phyloP scores from a whole-genome alignment of 2,888 invertebrate species.

The Agapostemon virescens region DNA sequence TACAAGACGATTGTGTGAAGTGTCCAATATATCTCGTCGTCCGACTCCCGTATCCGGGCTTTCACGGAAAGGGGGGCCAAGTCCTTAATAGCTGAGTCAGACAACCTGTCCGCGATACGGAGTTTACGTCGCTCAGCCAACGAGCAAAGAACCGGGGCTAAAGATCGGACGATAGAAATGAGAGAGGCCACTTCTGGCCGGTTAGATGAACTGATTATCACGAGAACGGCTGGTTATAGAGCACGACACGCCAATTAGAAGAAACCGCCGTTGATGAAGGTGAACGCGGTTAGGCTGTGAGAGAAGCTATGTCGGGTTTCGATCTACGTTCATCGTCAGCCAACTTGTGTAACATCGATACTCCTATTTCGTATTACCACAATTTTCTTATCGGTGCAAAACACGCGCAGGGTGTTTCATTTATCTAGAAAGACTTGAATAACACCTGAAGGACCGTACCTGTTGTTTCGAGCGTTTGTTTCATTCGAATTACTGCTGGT shows the following conservation, averaged over 20 bases:
- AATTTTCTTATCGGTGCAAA: background rate
- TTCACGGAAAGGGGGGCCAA: background rate
- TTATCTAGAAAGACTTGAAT: too few species aligned
- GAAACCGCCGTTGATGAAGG: slow-evolving; percentile 6
- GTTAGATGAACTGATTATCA: slow-evolving; percentile 58
- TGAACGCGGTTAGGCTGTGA: slow-evolving; percentile 48
- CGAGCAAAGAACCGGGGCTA: slow-evolving; percentile 10
- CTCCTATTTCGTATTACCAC: background rate
- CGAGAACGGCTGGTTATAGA: slow-evolving; percentile 17
- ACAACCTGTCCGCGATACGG: slow-evolving; percentile 42
- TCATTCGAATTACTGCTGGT: too few species aligned
- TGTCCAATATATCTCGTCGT: slow-evolving; percentile 37
- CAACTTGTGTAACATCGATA: background rate
- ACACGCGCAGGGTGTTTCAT: too few species aligned
- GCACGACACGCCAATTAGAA: slow-evolving; percentile 37
- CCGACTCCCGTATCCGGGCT: slow-evolving; percentile 15
- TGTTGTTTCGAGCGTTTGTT: too few species aligned
- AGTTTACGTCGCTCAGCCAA: slow-evolving; percentile 38
- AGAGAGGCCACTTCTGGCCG: slow-evolving; percentile 38
- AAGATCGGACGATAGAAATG: slow-evolving; percentile 51
- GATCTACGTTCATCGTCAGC: slow-evolving; percentile 41
- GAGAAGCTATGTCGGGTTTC: slow-evolving; percentile 71
- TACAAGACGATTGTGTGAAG: slow-evolving; percentile 33
- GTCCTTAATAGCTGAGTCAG: slow-evolving; percentile 52
- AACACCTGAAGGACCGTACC: too few species aligned